Percentiles rank a stretch among this genome's conserved stretches.
Evolutionary conservation across 2,888 invertebrate genomes (phyloP).

Genomic region (Chloroclystis v-ata): DNA sequence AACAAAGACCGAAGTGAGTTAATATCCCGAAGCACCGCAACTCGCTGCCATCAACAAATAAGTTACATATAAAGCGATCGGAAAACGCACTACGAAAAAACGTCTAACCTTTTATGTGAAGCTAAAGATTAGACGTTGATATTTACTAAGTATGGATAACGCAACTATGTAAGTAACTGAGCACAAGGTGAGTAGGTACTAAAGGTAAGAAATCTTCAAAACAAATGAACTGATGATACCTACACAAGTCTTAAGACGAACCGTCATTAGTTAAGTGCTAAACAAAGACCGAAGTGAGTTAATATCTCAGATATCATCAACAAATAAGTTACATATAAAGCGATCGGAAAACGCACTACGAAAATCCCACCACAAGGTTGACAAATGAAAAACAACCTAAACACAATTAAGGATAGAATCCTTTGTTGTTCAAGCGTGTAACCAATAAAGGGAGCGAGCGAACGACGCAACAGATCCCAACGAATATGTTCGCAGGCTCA

Average conservation of each 20-base stretch:
- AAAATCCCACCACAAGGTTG: constrained; percentile 43
- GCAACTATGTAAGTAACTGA: no score
- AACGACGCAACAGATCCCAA: constrained; percentile 73
- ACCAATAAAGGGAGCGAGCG: constrained; percentile 65
- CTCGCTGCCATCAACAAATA: constrained; percentile 52
- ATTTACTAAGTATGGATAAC: no score
- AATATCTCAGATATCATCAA: constrained; percentile 52
- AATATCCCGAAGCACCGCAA: constrained; percentile 51
- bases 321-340: constrained; percentile 62
- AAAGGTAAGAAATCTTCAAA: constrained; percentile 24
- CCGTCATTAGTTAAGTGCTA: constrained; percentile 46
- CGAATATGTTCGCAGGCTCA: constrained; percentile 77
- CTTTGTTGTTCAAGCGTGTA: constrained; percentile 51
- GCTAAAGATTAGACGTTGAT: not conserved
- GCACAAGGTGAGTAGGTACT: not conserved
- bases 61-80: constrained; percentile 59
- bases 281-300: constrained; percentile 48
- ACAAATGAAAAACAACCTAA: constrained; percentile 58
- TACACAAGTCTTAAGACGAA: constrained; percentile 34
- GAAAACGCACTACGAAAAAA: constrained; percentile 52
- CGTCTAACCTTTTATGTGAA: constrained; percentile 25
- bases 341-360: constrained; percentile 52
- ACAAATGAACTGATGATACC: constrained; percentile 31
- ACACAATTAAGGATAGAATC: constrained; percentile 54
- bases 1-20: constrained; percentile 48